phyloP scores from a whole-genome alignment of 2,113 vertebrate species.

The Coreoperca whiteheadi region DNA sequence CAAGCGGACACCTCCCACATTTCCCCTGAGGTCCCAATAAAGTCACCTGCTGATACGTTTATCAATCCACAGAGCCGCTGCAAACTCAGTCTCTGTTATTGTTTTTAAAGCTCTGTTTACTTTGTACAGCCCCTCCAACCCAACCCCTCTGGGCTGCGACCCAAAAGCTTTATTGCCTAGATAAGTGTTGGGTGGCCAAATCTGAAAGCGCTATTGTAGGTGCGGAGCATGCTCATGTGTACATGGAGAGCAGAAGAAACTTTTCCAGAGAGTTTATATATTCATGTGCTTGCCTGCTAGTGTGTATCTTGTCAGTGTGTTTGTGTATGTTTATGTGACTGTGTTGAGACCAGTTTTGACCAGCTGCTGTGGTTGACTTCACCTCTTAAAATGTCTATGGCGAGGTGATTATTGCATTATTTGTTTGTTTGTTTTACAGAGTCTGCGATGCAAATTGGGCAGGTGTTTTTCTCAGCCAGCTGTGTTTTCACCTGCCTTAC shows the following conservation, averaged over 20 bases:
- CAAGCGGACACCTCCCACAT: slow-evolving; percentile 46
- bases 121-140: slow-evolving; percentile 43
- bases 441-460: slow-evolving; percentile 37
- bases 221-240: background rate
- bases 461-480: slow-evolving; percentile 46
- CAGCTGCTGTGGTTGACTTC: slow-evolving; percentile 69
- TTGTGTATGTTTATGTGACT: slow-evolving; percentile 13
- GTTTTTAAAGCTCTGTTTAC: slow-evolving; percentile 79
- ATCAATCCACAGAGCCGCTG: slow-evolving; percentile 48
- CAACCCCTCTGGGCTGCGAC: slow-evolving; percentile 59
- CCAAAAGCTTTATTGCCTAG: slow-evolving; percentile 74
- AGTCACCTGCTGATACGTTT: slow-evolving; percentile 62
- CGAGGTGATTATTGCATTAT: slow-evolving; percentile 75
- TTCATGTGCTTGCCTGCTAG: slow-evolving; percentile 31
- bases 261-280: slow-evolving; percentile 29
- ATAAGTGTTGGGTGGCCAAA: slow-evolving; percentile 71
- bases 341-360: slow-evolving; percentile 46
- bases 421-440: slow-evolving; percentile 70
- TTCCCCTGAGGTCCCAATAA: slow-evolving; percentile 48
- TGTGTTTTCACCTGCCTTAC: slow-evolving; percentile 42
- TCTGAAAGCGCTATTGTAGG: slow-evolving; percentile 45
- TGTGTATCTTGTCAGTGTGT: slow-evolving; percentile 27
- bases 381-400: slow-evolving; percentile 71
- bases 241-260: slow-evolving; percentile 7
- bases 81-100: slow-evolving; percentile 64